A percentile compares a stretch with the other conserved stretches of the same genome.
Evolutionary conservation across 2,797 vertebrate genomes (phyloP).

Genomic region (Todus mexicanus): DNA sequence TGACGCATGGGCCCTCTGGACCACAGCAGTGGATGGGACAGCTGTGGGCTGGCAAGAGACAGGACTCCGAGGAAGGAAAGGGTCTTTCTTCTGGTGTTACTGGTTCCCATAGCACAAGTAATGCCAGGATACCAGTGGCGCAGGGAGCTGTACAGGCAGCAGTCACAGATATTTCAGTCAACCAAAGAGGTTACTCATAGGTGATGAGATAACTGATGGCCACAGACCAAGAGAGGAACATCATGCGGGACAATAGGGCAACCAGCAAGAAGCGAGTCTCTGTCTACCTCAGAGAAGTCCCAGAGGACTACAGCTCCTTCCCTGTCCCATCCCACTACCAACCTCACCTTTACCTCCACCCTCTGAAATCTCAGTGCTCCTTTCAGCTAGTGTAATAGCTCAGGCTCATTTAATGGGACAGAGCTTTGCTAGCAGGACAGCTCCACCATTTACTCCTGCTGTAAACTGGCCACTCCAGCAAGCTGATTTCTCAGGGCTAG

Average conservation of each 20-base stretch:
- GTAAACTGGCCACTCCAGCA: not conserved
- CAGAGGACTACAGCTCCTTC: not conserved
- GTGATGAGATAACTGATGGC: not conserved
- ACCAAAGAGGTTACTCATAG: not conserved
- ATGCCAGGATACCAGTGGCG: not conserved
- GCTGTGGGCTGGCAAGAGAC: not conserved
- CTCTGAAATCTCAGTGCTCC: not conserved
- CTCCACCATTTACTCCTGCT: not conserved
- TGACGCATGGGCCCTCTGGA: not conserved
- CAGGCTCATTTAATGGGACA: accelerated
- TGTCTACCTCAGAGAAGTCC: not conserved
- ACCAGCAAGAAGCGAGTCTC: not conserved
- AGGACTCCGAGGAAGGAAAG: not conserved
- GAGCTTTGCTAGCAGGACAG: not conserved
- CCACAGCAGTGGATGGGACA: not conserved
- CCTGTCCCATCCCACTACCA: not conserved
- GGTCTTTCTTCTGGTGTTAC: not conserved
- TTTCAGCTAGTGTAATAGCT: not conserved
- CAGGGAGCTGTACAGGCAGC: not conserved
- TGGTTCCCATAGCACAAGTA: accelerated
- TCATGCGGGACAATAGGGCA: not conserved
- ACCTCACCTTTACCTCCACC: not conserved
- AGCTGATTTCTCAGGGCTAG: not conserved
- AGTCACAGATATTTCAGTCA: not conserved
- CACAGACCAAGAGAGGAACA: not conserved